Evolutionary conservation across 2,888 invertebrate genomes (phyloP).

Genomic region (Calephelis perditalis): DNA sequence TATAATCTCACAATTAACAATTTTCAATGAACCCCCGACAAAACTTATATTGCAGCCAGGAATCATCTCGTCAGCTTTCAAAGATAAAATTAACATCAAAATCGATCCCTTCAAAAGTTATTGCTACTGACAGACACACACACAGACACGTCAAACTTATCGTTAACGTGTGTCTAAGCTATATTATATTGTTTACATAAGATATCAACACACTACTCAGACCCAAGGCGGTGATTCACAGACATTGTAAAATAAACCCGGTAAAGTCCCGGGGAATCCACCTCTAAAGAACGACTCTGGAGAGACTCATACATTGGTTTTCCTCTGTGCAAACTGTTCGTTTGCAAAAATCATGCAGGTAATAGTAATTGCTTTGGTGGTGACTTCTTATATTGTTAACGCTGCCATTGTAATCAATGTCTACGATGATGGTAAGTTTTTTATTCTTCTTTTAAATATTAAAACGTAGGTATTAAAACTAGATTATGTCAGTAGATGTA

Average conservation of each 20-base stretch:
- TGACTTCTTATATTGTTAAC: slow-evolving; percentile 10
- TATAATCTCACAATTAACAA: no score
- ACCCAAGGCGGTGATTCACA: not conserved
- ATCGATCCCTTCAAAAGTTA: no score
- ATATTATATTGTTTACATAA: no score
- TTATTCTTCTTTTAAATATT: not conserved
- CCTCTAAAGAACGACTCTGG: not conserved
- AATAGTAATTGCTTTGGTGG: not conserved
- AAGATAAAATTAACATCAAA: no score
- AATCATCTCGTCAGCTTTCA: no score
- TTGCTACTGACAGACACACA: no score
- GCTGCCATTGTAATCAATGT: slow-evolving; percentile 22
- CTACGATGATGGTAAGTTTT: slow-evolving; percentile 18
- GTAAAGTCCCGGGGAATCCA: slow-evolving; percentile 9
- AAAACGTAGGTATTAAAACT: no score
- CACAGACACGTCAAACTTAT: no score
- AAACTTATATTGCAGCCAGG: no score
- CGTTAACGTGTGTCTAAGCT: no score
- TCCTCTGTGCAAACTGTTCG: not conserved
- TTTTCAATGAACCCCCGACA: no score
- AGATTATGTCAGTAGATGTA: no score
- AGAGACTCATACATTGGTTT: not conserved
- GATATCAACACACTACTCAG: not conserved
- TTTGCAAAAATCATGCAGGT: not conserved
- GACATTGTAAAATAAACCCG: not conserved